phyloP scores from a whole-genome alignment of 2,113 vertebrate genomes.

The Camelus bactrianus region DNA sequence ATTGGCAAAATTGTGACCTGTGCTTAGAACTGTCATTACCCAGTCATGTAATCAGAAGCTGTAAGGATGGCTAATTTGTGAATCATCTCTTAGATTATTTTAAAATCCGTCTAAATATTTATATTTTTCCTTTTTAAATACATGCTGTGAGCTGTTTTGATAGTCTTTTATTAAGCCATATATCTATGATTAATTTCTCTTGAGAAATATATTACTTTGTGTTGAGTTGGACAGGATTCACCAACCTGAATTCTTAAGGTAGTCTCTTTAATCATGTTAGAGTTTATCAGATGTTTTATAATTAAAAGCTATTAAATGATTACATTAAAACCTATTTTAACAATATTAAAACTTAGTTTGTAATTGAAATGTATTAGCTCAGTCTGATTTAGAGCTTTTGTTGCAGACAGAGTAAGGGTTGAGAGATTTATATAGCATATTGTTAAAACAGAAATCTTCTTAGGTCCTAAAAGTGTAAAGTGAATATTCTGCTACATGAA shows the following conservation, averaged over 20 bases:
- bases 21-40: background rate
- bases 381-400: constrained; percentile 20
- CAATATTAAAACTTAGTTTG: background rate
- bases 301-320: constrained; percentile 6
- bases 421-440: background rate
- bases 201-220: background rate
- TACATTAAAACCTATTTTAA: background rate
- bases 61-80: background rate
- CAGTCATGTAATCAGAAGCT: background rate
- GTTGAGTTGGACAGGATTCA: background rate
- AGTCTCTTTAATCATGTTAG: background rate
- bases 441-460: background rate
- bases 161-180: background rate
- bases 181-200: background rate
- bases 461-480: background rate
- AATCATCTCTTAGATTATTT: background rate
- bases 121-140: background rate
- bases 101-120: background rate
- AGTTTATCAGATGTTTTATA: constrained; percentile 39
- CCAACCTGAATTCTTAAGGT: background rate
- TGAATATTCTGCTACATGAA: background rate
- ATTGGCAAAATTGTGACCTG: background rate
- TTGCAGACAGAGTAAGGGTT: background rate
- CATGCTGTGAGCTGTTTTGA: background rate
- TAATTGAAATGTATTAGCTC: background rate